Evolutionary conservation across 92 coral and sea anemone species (phyloP), one percentile per base, ranked within the genome.

Genomic region (Muricea muricata): DNA sequence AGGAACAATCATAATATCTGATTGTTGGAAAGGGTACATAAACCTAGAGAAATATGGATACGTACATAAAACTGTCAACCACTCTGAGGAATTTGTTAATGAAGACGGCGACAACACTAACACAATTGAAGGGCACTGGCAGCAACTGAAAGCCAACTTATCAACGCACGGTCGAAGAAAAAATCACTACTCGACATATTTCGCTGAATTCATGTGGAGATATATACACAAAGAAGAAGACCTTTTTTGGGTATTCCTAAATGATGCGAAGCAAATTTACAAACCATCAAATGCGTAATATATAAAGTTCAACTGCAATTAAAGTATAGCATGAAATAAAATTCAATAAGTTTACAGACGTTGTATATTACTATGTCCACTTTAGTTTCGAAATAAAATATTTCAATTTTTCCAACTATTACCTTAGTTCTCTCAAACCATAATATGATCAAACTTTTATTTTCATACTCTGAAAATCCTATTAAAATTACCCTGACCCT

Each of bases 51-150:
- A 81, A 74, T 46, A 86, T 55, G 90, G 93, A 60, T 86, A 90
- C 60, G 39, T 41, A 40, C 93, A 90, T 45, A 65, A 66, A 63
- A 86, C 90, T 4, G 88, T 90, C 26, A 86, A 89, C 77, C 87
- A 86, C 80, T 89, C 87, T 24, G 48, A 75, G 67, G 86, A 86
- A 81, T 90, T 81, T 26, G 93, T 85, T 0, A 89, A 85, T 85
- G 47, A 85, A 15, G 87, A 74, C 31, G 90, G 90, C 17, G 77
- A 73, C 29, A 65, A 86, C 76, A 85, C 87, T 24, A 89, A 89
- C 89, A 89, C 78, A 85, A 89, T 84, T 39, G 89, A 88, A 77
- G 92, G 90, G 15, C 86, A 85, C 66, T 89, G 89, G 87, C 84
- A 78, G 76, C 93, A 86, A 74, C 72, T 89, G 77, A 80, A 89